phyloP scores from a whole-genome alignment of 2,113 vertebrate species.

The zebrafish (Danio rerio) region DNA sequence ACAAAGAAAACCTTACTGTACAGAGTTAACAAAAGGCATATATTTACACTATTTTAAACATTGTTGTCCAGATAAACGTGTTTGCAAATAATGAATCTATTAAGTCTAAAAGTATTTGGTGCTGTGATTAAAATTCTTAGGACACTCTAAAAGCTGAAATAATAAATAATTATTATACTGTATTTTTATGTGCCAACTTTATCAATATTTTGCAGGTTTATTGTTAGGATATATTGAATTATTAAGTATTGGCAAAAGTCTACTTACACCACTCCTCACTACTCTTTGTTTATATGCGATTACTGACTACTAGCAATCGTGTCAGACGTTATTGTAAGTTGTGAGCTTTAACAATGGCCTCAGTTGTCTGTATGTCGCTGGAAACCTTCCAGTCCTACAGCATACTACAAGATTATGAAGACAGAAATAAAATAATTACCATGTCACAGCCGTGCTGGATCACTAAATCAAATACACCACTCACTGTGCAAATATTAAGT shows the following conservation, averaged over 20 bases:
- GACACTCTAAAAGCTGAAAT: too few species aligned
- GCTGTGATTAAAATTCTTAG: too few species aligned
- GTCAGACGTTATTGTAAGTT: background rate
- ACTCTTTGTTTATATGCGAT: slow-evolving; percentile 33
- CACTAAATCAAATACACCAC: slow-evolving; percentile 53
- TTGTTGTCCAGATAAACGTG: too few species aligned
- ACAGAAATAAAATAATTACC: slow-evolving; percentile 55
- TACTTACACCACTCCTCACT: background rate
- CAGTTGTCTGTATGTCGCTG: slow-evolving; percentile 5
- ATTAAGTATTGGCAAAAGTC: background rate
- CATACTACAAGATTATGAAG: slow-evolving; percentile 30
- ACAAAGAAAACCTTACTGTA: too few species aligned
- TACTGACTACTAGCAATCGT: slow-evolving; percentile 24
- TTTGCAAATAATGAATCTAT: too few species aligned
- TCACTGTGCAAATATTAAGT: slow-evolving; percentile 53
- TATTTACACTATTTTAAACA: too few species aligned
- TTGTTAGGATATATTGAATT: background rate
- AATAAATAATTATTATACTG: too few species aligned
- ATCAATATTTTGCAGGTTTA: too few species aligned
- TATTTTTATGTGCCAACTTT: too few species aligned
- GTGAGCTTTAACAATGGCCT: background rate
- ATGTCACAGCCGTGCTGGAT: slow-evolving; percentile 38
- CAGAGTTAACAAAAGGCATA: too few species aligned
- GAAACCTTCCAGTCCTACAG: slow-evolving; percentile 48
- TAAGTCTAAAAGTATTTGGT: too few species aligned